Base-by-base conservation (phyloP, 1,140 invertebrate genomes). In the Caenorhabditis briggsae region DNA sequence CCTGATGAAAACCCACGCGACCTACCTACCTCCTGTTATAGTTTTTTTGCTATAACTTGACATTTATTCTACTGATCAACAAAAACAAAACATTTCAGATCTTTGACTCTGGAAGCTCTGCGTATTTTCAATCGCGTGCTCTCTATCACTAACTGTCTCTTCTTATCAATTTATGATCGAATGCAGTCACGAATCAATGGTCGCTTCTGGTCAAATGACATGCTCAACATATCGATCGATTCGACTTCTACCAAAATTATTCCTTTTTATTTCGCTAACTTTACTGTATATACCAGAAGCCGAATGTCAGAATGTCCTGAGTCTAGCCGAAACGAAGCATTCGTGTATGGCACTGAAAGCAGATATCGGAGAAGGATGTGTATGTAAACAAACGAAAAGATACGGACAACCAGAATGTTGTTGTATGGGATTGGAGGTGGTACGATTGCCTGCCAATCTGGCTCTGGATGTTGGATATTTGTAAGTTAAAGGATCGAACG, bases 371-470 rank as follows among this genome's bases (percentile, higher is more conserved):
- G 74, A 82, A n/a, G 84, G 74, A 59, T 58, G 70, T 53, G 41
- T 43, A 9, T 86, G 85, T 53, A 82, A 82, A 59, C 70, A 70
- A 9, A 70, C 56, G n/a, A 48, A 61, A 41, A 23, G 85, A 78
- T 53, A 78, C 48, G 20, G 20, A 41, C 64, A 65, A 55, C 74
- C 74, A 6, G 85, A 86, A 61, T 86, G 85, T 50, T 86, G 85
- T 64, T 86, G 85, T 83, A 86, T 78, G 56, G 85, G 85, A 59
- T 55, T 9, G 41, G 43, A 43, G 2, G 82, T 86, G 0, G 43
- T 48, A 12, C 43, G 41, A 14, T 86, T 86, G 14, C 78, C 85
- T 11, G 14, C n/a, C 3, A 65, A 86, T 61, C 41, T 86, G 25
- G 55, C 78, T 1, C 14, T 20, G 25, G 74, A 70, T 50, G 82